Conservation (phyloP, 2,888 invertebrate species). For the Eristalis pertinax region DNA sequence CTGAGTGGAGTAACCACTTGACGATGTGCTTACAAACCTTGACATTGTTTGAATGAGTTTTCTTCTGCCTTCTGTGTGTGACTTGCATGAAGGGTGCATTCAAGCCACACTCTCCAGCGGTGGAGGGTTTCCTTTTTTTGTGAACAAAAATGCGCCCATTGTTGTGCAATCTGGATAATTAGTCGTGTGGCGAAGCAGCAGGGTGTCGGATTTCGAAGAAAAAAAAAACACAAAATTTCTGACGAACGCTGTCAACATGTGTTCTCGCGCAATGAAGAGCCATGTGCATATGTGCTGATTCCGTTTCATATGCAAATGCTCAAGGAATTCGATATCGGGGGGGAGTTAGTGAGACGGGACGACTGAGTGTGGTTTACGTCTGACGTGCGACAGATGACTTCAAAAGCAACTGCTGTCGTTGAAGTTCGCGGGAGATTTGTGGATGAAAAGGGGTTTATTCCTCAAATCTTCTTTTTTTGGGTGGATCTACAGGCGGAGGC, state of each 20-base stretch:
- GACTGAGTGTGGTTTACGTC: background rate
- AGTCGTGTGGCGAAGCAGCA: slow-evolving; percentile 61
- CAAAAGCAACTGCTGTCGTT: too few relatives aligned
- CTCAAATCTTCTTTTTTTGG: too few relatives aligned
- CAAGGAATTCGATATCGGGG: slow-evolving; percentile 42
- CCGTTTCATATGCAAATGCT: slow-evolving; percentile 49
- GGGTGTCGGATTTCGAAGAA: slow-evolving; percentile 54
- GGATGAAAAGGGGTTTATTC: too few relatives aligned
- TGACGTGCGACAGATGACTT: slow-evolving; percentile 37
- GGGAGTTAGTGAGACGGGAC: background rate
- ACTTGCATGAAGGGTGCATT: slow-evolving; percentile 53
- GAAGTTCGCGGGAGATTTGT: too few relatives aligned
- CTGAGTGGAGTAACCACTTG: slow-evolving; percentile 56
- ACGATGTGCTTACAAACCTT: slow-evolving; percentile 53
- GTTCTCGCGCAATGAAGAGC: slow-evolving; percentile 14
- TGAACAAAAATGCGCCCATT: slow-evolving; percentile 18
- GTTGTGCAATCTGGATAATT: slow-evolving; percentile 59
- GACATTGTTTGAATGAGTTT: slow-evolving; percentile 47
- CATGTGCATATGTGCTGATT: slow-evolving; percentile 13
- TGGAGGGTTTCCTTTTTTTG: slow-evolving; percentile 33
- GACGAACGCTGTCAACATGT: slow-evolving; percentile 66
- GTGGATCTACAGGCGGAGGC: too few relatives aligned
- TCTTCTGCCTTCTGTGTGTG: background rate
- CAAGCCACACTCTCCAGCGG: slow-evolving; percentile 17
- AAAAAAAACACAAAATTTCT: background rate